phyloP scores from a whole-genome alignment of 2,797 vertebrate species.

The Pangasius mekongensis region DNA sequence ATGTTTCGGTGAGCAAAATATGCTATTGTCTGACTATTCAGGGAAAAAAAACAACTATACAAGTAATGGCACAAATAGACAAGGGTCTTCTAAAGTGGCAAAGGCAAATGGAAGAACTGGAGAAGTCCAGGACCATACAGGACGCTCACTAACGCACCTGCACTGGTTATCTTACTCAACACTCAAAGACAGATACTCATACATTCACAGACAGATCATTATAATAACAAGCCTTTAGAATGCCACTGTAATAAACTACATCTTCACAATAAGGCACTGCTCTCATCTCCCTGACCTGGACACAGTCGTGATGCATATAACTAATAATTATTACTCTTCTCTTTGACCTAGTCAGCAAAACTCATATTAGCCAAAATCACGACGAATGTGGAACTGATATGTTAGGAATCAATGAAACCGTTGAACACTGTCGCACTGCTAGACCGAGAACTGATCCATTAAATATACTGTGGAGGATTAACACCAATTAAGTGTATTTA shows the following conservation, averaged over 20 bases:
- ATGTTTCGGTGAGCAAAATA: constrained; percentile 51
- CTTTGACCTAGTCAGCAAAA: constrained; percentile 19
- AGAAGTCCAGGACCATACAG: constrained; percentile 33
- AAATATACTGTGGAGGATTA: constrained; percentile 49
- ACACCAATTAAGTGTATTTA: constrained; percentile 47
- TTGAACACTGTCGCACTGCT: constrained; percentile 36
- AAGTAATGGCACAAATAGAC: constrained; percentile 49
- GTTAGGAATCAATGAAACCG: background rate
- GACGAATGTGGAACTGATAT: background rate
- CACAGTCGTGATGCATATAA: background rate
- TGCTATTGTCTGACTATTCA: constrained; percentile 48
- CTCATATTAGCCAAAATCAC: constrained; percentile 14
- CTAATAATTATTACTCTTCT: constrained; percentile 38
- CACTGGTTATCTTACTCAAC: constrained; percentile 24
- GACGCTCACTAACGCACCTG: constrained; percentile 11
- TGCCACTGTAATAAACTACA: constrained; percentile 35
- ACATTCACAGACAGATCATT: constrained; percentile 19
- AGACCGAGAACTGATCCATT: constrained; percentile 26
- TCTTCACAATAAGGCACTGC: constrained; percentile 59
- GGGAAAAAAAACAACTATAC: constrained; percentile 32
- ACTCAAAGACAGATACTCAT: constrained; percentile 31
- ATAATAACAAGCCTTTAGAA: constrained; percentile 27
- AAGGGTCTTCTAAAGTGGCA: constrained; percentile 53
- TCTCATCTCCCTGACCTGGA: constrained; percentile 49
- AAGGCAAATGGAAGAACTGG: constrained; percentile 44